Conservation (phyloP, 2,797 vertebrate genomes). For the Protosalanx chinensis region DNA sequence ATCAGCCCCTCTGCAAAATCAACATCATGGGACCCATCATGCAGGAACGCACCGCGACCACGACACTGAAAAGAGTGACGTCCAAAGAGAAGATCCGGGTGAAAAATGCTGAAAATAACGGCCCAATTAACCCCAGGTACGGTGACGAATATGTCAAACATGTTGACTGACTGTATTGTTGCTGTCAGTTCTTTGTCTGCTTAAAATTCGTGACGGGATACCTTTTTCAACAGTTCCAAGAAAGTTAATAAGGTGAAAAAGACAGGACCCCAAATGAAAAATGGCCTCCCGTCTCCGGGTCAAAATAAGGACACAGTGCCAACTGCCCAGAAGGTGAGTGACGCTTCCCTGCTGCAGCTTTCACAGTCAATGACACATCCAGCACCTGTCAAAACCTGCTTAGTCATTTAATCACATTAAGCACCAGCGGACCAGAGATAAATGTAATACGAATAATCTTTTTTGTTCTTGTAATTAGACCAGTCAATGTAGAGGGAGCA, state of each 20-base stretch:
- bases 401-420: background rate
- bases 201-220: background rate
- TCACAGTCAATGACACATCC: background rate
- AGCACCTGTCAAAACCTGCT: background rate
- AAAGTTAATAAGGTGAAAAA: slow-evolving; percentile 73
- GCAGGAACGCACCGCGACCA: slow-evolving; percentile 74
- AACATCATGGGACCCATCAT: slow-evolving; percentile 79
- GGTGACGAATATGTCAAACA: background rate
- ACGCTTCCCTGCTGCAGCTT: background rate
- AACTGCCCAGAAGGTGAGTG: slow-evolving; percentile 59
- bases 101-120: slow-evolving; percentile 72
- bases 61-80: slow-evolving; percentile 69
- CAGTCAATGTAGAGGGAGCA: slow-evolving; percentile 53
- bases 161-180: background rate
- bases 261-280: slow-evolving; percentile 61
- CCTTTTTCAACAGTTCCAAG: slow-evolving; percentile 69
- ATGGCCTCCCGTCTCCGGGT: slow-evolving; percentile 59
- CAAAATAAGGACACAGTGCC: slow-evolving; percentile 65
- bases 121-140: slow-evolving; percentile 47
- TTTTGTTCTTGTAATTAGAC: slow-evolving; percentile 41
- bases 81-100: slow-evolving; percentile 73
- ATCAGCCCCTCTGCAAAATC: slow-evolving; percentile 32
- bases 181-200: background rate
- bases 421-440: background rate
- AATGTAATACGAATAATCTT: background rate